Conservation (phyloP, 2,113 vertebrate genomes). For the Gracilinanus agilis region DNA sequence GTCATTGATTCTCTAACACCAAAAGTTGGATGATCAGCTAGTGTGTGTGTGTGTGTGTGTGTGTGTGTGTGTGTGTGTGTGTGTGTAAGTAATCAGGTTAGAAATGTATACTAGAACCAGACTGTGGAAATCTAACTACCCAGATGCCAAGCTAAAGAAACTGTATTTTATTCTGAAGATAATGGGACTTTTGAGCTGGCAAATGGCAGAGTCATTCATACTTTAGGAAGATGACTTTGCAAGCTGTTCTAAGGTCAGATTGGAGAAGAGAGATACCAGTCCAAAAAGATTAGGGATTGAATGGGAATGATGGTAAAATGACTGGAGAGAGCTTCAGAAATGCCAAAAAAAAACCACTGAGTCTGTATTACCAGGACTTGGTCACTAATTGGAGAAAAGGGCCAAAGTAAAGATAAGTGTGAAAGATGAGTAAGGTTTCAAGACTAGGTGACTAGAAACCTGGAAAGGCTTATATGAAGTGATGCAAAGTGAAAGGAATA, state of each 20-base stretch:
- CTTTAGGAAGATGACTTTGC: not conserved
- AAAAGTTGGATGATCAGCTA: not conserved
- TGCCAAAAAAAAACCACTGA: not conserved
- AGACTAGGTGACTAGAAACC: not conserved
- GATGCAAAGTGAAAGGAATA: no score
- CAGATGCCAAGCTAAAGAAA: not conserved
- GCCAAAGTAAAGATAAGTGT: not conserved
- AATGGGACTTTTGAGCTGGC: not conserved
- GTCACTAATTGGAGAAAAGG: not conserved
- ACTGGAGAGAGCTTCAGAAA: not conserved
- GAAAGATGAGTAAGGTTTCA: not conserved
- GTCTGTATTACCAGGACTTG: not conserved
- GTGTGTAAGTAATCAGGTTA: no score
- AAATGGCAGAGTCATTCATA: not conserved
- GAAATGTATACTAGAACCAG: not conserved
- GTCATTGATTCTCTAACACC: not conserved
- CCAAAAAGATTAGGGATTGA: not conserved
- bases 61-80: no score
- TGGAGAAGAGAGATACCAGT: not conserved
- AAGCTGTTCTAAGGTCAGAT: not conserved
- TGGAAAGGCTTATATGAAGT: no score
- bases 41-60: no score
- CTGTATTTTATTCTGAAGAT: not conserved
- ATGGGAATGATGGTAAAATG: not conserved
- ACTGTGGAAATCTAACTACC: not conserved